phyloP scores from a whole-genome alignment of 2,113 vertebrate genomes.

The Galemys pyrenaicus region DNA sequence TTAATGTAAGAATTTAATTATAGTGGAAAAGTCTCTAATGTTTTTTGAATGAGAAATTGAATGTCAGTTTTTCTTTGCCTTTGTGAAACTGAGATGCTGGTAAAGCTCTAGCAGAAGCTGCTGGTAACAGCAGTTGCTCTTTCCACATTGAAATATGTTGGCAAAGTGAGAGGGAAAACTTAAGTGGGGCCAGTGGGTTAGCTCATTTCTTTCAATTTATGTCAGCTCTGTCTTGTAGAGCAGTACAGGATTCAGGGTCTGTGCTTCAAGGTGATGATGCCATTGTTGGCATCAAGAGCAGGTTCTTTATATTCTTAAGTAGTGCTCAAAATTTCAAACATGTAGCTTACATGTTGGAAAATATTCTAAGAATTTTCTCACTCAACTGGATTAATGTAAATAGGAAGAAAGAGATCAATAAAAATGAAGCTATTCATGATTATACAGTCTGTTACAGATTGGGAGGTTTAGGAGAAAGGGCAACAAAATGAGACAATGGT shows the following conservation, averaged over 20 bases:
- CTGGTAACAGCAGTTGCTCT: background rate
- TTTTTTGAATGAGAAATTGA: conserved; percentile 28
- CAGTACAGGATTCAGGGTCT: background rate
- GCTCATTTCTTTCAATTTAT: background rate
- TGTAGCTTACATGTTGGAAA: background rate
- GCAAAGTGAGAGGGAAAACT: background rate
- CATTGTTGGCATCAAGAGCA: background rate
- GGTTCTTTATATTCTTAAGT: background rate
- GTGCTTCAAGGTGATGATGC: background rate
- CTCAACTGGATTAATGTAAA: background rate
- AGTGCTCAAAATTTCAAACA: background rate
- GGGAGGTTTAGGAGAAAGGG: background rate
- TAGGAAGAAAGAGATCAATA: background rate
- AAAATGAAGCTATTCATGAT: background rate
- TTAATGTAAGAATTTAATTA: conserved; percentile 24
- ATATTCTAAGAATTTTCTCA: background rate
- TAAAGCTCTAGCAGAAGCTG: background rate
- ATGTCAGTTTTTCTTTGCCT: background rate
- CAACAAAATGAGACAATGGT: background rate
- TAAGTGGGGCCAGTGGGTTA: background rate
- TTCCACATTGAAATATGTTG: background rate
- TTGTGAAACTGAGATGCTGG: background rate
- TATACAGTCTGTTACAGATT: background rate
- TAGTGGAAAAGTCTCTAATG: background rate
- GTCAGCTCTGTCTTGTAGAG: background rate